Evolutionary conservation across 2,888 invertebrate species (phyloP).

Genomic region (Callyntrura sp.): DNA sequence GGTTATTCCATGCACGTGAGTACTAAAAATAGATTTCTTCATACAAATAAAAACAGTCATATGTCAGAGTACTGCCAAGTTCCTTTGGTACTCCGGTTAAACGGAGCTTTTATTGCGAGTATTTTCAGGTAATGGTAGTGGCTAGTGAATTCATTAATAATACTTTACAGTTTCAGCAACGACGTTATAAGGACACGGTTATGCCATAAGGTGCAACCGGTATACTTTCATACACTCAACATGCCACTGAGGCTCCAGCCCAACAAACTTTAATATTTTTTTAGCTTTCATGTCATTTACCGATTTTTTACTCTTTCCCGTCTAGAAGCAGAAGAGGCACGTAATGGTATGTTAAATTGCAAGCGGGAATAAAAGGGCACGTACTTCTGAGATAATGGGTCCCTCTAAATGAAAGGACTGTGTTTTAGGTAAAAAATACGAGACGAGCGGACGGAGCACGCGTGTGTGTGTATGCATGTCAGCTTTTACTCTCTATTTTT

Average conservation of each 20-base stretch:
- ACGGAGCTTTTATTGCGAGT: too few relatives aligned
- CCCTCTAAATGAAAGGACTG: conserved; percentile 29
- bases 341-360: conserved; percentile 64
- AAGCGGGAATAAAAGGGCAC: conserved; percentile 51
- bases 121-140: too few relatives aligned
- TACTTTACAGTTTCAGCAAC: too few relatives aligned
- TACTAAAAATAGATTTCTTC: too few relatives aligned
- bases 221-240: too few relatives aligned
- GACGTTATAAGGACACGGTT: too few relatives aligned
- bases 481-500: not conserved
- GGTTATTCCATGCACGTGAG: too few relatives aligned
- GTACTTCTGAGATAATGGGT: conserved; percentile 40
- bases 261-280: not conserved
- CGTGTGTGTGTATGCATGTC: conserved; percentile 27
- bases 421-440: conserved; percentile 7
- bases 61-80: too few relatives aligned
- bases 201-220: too few relatives aligned
- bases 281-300: not conserved
- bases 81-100: too few relatives aligned
- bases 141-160: too few relatives aligned
- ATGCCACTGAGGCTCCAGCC: not conserved
- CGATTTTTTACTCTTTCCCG: conserved; percentile 3
- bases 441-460: conserved; percentile 37
- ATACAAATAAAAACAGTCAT: too few relatives aligned
- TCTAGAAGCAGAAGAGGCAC: conserved; percentile 4